These are phyloP conservation scores for Cheilosia urbana DNA, from an alignment of 2,888 invertebrate genomes.

Conservation along the genomic window DNA sequence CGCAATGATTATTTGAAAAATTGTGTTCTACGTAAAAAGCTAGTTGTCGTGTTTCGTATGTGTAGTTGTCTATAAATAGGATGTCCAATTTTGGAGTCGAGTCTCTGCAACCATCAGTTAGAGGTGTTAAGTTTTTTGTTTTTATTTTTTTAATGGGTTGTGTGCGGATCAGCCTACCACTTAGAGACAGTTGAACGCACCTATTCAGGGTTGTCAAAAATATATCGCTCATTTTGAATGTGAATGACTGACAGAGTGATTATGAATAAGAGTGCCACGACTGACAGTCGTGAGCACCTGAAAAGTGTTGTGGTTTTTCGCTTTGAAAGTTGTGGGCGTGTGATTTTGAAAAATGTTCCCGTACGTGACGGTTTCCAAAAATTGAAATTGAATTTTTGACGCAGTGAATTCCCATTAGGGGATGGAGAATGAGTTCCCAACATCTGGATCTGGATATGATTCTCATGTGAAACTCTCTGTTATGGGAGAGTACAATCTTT, in stretches of 20 bases:
- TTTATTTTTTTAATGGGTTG: slow-evolving; percentile 41
- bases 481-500: not conserved
- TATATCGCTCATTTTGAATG: slow-evolving; percentile 4
- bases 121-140: slow-evolving; percentile 43
- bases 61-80: slow-evolving; percentile 39
- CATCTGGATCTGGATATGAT: slow-evolving; percentile 34
- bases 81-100: slow-evolving; percentile 9
- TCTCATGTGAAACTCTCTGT: slow-evolving; percentile 45
- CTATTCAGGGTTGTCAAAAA: slow-evolving; percentile 40
- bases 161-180: slow-evolving; percentile 28
- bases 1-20: slow-evolving; percentile 65
- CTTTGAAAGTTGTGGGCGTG: not conserved
- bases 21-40: slow-evolving; percentile 44
- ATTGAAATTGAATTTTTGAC: slow-evolving; percentile 8
- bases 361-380: slow-evolving; percentile 37
- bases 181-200: slow-evolving; percentile 35
- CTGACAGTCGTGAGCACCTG: slow-evolving; percentile 63
- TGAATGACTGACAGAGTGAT: slow-evolving; percentile 45
- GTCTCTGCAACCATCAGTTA: slow-evolving; percentile 21
- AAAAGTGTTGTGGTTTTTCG: slow-evolving; percentile 33
- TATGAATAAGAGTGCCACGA: slow-evolving; percentile 58
- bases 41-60: slow-evolving; percentile 13
- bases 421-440: not conserved
- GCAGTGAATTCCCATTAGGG: slow-evolving; percentile 16
- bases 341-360: not conserved